Evolutionary conservation across 2,888 invertebrate species (phyloP).

Genomic region (Drosophila vallismaia): DNA sequence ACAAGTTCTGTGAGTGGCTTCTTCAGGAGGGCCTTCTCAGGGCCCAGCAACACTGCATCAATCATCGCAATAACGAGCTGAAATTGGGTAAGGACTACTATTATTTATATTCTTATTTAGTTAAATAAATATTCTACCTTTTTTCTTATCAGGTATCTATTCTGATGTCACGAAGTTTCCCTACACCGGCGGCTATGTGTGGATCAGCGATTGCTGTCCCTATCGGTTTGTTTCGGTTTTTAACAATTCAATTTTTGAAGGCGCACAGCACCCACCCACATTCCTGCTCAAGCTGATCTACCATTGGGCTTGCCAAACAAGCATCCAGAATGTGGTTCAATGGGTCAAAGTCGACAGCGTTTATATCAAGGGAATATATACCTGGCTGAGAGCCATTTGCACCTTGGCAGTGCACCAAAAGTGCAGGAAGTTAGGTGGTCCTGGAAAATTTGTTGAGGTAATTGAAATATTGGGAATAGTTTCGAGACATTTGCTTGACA

Average conservation of each 20-base stretch:
- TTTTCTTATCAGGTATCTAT: conserved; percentile 88
- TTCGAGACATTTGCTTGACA: neutral
- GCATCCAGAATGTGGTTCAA: conserved; percentile 93
- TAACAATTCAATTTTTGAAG: conserved; percentile 94
- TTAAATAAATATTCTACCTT: neutral
- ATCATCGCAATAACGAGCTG: conserved; percentile 88
- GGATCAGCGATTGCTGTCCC: conserved; percentile 95
- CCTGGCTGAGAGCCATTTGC: conserved; percentile 90
- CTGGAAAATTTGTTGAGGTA: conserved; percentile 88
- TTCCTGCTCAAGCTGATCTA: conserved; percentile 93
- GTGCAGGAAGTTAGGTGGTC: conserved; percentile 89
- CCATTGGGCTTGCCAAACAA: conserved; percentile 96
- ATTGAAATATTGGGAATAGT: neutral
- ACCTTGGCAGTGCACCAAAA: conserved; percentile 92
- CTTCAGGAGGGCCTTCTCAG: conserved; percentile 93
- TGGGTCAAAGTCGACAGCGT: conserved; percentile 93
- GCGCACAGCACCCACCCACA: conserved; percentile 92
- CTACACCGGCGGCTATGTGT: conserved; percentile 95
- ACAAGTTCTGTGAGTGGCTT: conserved; percentile 95
- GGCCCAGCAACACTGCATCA: conserved; percentile 90
- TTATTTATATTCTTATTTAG: neutral
- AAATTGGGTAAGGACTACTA: conserved; percentile 86
- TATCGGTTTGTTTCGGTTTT: conserved; percentile 94
- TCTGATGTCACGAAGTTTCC: conserved; percentile 93
- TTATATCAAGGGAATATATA: conserved; percentile 88